These are phyloP conservation scores for Eospalax fontanierii DNA, from an alignment of 2,797 vertebrate genomes.

Conservation along the genomic window DNA sequence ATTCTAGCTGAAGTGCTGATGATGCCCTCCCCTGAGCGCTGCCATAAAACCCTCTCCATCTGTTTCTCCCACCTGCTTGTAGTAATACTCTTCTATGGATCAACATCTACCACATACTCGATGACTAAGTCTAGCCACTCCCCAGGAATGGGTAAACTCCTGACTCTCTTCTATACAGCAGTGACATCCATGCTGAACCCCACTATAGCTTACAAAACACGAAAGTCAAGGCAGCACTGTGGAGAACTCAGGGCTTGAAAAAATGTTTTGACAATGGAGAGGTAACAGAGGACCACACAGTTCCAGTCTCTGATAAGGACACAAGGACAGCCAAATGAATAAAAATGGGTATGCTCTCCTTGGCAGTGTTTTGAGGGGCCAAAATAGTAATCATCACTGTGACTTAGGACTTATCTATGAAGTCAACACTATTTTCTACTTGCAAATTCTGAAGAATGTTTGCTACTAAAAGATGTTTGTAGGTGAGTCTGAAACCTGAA, in stretches of 20 bases:
- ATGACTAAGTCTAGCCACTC: conserved; percentile 77
- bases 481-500: neutral
- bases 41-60: conserved; percentile 65
- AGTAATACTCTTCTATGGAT: conserved; percentile 80
- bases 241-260: neutral
- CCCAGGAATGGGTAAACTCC: conserved; percentile 63
- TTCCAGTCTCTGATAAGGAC: neutral
- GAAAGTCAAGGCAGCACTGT: conserved; percentile 77
- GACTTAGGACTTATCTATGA: neutral
- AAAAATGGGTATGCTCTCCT: neutral
- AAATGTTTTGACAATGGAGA: neutral
- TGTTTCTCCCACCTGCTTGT: conserved; percentile 81
- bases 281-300: neutral
- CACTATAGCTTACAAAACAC: conserved; percentile 77
- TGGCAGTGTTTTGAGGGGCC: neutral
- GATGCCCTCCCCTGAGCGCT: conserved; percentile 74
- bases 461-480: neutral
- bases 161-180: conserved; percentile 77
- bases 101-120: conserved; percentile 75
- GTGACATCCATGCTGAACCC: conserved; percentile 82
- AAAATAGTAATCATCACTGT: neutral
- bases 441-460: conserved; percentile 8
- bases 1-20: conserved; percentile 67
- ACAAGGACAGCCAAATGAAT: neutral
- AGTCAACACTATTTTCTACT: neutral